Evolutionary conservation across 2,113 vertebrate genomes (phyloP), one percentile per base, ranked within the genome.

Genomic region (Dasyurus viverrinus): DNA sequence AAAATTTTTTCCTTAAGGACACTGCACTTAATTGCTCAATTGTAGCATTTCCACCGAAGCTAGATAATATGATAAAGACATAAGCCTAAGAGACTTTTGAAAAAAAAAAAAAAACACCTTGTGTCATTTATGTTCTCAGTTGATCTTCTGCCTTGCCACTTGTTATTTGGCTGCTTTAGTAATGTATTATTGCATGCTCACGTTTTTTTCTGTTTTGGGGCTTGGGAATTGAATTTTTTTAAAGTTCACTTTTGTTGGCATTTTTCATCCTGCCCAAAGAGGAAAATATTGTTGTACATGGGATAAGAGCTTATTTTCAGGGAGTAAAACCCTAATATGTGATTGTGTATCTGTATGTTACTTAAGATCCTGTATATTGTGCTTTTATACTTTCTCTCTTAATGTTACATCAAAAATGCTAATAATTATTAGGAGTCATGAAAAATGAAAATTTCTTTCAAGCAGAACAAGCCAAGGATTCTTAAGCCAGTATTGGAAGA

Each of bases 361-460:
- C 98, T 97, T 96, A 97, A 96, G 97, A 98, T 97, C 97, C 97
- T 98, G 93, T 98, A 97, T 97, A 84, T 96, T 97, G 97, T 98
- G 97, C 96, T 98, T 97, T 98, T 99, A 93, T 94, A 25, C 94
- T 95, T 97, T 90, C 96, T 97, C 94, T 96, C 93, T 97, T 97
- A 97, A 98, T 98, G 97, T 98, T 97, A 95, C 94, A 97, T 95
- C 91, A 98, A 95, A 97, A 95, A 94, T 97, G 97, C 96, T 57
- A 96, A 94, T 96, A 95, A 60, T 93, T 97, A 93, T 94, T 94
- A 93, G 98, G 98, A 97, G 90, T 98, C 93, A 52, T 97, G 98
- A 96, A 98, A 97, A 97, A 96, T 0, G 99, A 99, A 99, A 98
- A 99, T 98, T 98, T 98, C 97, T 98, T 97, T 98, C 97, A 98